phyloP scores from a whole-genome alignment of 2,888 invertebrate genomes.

The Galerucella pusilla region DNA sequence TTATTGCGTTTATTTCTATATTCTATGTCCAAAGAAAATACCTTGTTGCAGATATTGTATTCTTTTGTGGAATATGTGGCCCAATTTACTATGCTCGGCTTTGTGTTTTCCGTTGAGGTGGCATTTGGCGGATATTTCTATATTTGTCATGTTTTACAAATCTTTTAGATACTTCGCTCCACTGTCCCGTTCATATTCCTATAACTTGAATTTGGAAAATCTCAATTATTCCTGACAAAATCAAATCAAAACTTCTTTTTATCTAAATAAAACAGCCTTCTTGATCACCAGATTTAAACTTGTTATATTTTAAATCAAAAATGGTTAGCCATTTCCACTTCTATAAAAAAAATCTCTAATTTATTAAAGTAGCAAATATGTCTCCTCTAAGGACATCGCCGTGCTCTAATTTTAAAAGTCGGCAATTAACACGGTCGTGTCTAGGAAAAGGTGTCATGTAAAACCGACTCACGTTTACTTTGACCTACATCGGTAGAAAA shows the following conservation, averaged over 20 bases:
- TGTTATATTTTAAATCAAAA: too few species aligned
- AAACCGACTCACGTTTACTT: conserved; percentile 32
- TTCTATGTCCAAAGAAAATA: conserved; percentile 28
- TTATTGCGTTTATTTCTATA: conserved; percentile 30
- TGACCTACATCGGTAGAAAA: conserved; percentile 34
- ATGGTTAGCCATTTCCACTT: neutral
- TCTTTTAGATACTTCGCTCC: too few species aligned
- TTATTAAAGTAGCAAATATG: conserved; percentile 16
- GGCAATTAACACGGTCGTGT: conserved; percentile 25
- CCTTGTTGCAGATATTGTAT: conserved; percentile 28
- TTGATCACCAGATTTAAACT: too few species aligned
- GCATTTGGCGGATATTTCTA: neutral
- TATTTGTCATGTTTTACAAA: too few species aligned
- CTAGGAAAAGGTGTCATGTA: conserved; percentile 33
- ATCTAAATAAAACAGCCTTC: too few species aligned
- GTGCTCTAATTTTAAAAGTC: conserved; percentile 27
- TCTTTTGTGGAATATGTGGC: conserved; percentile 27
- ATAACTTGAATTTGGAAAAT: too few species aligned
- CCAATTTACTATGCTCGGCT: conserved; percentile 19
- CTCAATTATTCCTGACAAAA: too few species aligned
- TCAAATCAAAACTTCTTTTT: too few species aligned
- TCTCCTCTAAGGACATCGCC: neutral
- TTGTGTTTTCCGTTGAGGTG: conserved; percentile 1
- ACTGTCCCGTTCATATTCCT: too few species aligned
- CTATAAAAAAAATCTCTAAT: neutral